These are phyloP conservation scores for Octodon degus DNA, from an alignment of 2,113 vertebrate genomes.

Conservation along the genomic window DNA sequence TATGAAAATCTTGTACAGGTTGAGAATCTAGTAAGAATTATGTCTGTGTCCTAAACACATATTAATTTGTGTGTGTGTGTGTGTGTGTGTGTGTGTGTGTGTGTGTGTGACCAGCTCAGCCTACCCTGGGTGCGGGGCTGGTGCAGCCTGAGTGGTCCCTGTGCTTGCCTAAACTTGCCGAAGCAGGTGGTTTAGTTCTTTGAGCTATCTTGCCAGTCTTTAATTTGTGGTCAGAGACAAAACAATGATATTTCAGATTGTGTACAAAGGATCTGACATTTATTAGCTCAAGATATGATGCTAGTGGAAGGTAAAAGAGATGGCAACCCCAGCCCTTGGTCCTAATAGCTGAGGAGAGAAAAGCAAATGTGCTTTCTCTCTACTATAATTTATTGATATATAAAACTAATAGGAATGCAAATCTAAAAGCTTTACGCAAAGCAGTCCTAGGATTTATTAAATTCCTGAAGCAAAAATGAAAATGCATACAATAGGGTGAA, in stretches of 20 bases:
- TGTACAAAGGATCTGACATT: not conserved
- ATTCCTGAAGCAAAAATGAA: not conserved
- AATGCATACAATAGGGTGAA: not conserved
- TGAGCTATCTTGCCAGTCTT: no score
- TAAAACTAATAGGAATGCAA: accelerated
- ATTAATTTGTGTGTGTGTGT: not conserved
- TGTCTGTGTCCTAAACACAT: not conserved
- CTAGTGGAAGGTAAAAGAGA: not conserved
- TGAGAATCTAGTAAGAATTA: not conserved
- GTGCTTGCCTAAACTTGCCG: no score
- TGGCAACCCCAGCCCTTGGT: not conserved
- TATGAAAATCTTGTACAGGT: not conserved
- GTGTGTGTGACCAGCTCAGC: no score
- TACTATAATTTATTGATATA: no score
- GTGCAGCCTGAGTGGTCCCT: no score
- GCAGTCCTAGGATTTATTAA: not conserved
- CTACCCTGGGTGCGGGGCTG: no score
- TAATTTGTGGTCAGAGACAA: not conserved
- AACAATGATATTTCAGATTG: not conserved
- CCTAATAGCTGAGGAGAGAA: not conserved
- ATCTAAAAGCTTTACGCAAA: not conserved
- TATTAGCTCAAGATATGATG: not conserved
- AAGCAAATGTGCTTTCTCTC: not conserved
- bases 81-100: no score
- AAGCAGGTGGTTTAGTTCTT: no score